Evolutionary conservation across 2,888 invertebrate genomes (phyloP).

Genomic region (Allolobophora icterica): DNA sequence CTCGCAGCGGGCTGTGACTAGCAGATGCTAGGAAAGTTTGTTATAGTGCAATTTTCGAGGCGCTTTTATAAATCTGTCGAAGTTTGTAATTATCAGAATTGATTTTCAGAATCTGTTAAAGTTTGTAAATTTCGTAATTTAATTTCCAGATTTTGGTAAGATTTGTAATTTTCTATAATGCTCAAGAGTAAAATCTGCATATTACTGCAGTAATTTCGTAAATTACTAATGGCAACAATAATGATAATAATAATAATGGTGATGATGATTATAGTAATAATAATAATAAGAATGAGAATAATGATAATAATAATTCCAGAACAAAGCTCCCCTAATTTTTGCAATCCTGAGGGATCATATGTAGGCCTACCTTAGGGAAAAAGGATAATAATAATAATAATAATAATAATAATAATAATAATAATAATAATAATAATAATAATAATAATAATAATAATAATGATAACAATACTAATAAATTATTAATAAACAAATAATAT

Average conservation of each 20-base stretch:
- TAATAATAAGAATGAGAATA: too few species aligned
- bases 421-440: too few species aligned
- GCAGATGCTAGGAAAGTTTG: not conserved
- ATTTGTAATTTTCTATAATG: not conserved
- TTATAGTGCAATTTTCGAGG: not conserved
- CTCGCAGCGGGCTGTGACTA: not conserved
- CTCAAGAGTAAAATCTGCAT: not conserved
- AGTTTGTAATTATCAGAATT: not conserved
- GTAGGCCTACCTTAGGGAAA: too few species aligned
- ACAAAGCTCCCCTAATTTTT: too few species aligned
- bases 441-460: too few species aligned
- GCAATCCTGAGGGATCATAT: too few species aligned
- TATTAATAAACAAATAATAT: not conserved
- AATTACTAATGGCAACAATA: not conserved
- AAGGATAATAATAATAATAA: too few species aligned
- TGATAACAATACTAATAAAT: not conserved
- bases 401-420: too few species aligned
- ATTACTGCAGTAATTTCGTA: not conserved
- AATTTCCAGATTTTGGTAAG: not conserved
- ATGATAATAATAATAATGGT: too few species aligned
- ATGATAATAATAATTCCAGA: too few species aligned
- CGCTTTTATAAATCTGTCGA: not conserved
- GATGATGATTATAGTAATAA: too few species aligned
- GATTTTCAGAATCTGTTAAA: slow-evolving; percentile 9
- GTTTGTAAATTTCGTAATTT: not conserved